phyloP scores from a whole-genome alignment of 1,140 invertebrate species.

The Zaprionus davidi region DNA sequence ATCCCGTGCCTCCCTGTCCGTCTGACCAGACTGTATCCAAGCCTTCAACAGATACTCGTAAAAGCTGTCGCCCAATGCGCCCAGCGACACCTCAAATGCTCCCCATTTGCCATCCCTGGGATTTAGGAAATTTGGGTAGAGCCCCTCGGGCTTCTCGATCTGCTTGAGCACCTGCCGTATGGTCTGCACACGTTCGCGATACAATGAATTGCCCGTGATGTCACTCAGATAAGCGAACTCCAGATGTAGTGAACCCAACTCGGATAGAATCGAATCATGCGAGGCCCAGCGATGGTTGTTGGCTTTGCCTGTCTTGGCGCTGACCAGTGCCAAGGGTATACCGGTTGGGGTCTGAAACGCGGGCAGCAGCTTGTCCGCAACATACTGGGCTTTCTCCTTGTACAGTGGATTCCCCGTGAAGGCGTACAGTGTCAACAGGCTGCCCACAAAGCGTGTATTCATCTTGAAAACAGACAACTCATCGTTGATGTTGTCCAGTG shows the following conservation, averaged over 20 bases:
- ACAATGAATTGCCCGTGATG: slow-evolving; percentile 96
- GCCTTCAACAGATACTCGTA: slow-evolving; percentile 99
- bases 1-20: slow-evolving; percentile 92
- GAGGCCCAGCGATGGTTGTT: slow-evolving; percentile 99
- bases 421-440: slow-evolving; percentile 95
- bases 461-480: slow-evolving; percentile 99
- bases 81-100: slow-evolving; percentile 97
- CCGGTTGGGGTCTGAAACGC: slow-evolving; percentile 99
- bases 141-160: slow-evolving; percentile 95
- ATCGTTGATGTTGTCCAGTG: slow-evolving; percentile 92
- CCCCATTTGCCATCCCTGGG: slow-evolving; percentile 98
- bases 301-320: slow-evolving; percentile 86
- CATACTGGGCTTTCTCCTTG: slow-evolving; percentile 95
- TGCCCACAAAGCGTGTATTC: slow-evolving; percentile 99
- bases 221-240: slow-evolving; percentile 98
- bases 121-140: slow-evolving; percentile 99
- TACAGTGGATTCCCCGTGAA: slow-evolving; percentile 98
- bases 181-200: slow-evolving; percentile 93
- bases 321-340: slow-evolving; percentile 97
- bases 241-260: slow-evolving; percentile 98
- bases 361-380: slow-evolving; percentile 97
- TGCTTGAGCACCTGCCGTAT: slow-evolving; percentile 93
- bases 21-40: slow-evolving; percentile 94
- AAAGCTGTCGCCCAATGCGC: slow-evolving; percentile 98
- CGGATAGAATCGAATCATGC: slow-evolving; percentile 97